Conservation (phyloP, 2,888 invertebrate genomes). For the Neria commutata region DNA sequence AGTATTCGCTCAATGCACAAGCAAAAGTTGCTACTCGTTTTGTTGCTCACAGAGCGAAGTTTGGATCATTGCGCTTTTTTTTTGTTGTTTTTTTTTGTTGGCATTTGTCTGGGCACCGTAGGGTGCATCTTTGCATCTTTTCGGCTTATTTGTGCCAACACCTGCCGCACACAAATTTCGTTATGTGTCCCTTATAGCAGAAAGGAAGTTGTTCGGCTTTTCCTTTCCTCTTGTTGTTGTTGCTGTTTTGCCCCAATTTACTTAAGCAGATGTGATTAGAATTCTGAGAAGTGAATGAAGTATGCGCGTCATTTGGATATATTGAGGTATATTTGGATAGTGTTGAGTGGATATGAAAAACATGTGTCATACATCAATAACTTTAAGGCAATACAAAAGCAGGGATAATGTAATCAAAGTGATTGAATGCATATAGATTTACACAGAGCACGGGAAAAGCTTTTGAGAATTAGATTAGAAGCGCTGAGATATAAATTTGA, state of each 20-base stretch:
- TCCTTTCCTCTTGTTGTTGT: not conserved
- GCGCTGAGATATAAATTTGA: no score
- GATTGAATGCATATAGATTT: no score
- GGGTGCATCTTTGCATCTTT: not conserved
- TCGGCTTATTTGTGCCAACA: conserved; percentile 16
- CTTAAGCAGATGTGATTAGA: not conserved
- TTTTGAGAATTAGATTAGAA: no score
- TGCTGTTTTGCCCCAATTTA: conserved; percentile 3
- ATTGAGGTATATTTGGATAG: not conserved
- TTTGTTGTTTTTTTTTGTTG: not conserved
- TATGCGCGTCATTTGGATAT: not conserved
- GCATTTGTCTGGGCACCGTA: no score
- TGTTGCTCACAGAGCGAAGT: no score
- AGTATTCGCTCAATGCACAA: no score
- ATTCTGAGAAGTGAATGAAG: not conserved
- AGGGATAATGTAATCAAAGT: no score
- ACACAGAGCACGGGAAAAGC: no score
- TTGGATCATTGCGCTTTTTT: no score
- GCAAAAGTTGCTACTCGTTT: no score
- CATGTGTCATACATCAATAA: not conserved
- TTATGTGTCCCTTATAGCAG: no score
- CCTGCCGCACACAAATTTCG: conserved; percentile 30
- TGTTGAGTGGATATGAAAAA: not conserved
- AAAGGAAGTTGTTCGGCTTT: no score
- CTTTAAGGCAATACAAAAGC: not conserved